Base-by-base conservation (phyloP, 2,113 vertebrate genomes). In the Megaptera novaeangliae region DNA sequence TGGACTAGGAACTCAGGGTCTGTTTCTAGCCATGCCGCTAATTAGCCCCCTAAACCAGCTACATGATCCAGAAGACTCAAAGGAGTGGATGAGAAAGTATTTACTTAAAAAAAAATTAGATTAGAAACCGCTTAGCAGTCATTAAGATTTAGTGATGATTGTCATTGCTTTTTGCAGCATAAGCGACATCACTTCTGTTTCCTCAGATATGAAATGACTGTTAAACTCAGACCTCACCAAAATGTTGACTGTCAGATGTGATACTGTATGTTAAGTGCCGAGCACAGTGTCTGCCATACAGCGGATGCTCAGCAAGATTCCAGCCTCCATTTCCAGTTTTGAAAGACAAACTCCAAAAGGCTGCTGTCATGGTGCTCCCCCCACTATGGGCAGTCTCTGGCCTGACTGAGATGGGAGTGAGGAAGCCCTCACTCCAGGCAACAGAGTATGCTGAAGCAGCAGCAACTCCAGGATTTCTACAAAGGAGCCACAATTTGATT, bases 361-460 rank as follows among this genome's bases (percentile, higher is more conserved):
- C 74, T 57, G 3, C 20, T 25, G 25, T 21, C 6, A 1, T 44
- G 36, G n/a, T 49, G 36, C 31, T 31, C 18, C 31, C 23, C 11
- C 17, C 6, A 55, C 5, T 12, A 3, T 27, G 11, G 10, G 20
- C 5, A 55, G 23, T 25, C 61, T 13, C 34, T 41, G 13, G 12
- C 2, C 49, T 39, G 25, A 8, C 9, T 23, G 3, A 18, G 3
- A 0, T n/a, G 21, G 23, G 11, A 12, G 6, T 9, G 39, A 12
- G 20, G 14, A n/a, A 77, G 66, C 14, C 3, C 8, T 23, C 18
- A 14, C 5, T 66, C 2, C 0, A 0, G 36, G 2, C 0, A 23
- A 9, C 6, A 2, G 17, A 57, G 3, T 4, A 29, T 23, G 17
- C 64, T 5, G 64, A 29, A 27, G 25, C 0, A 20, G 5, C n/a